Percentiles rank a stretch among this genome's conserved stretches.
These are phyloP conservation scores for Trichacis sp. DNA, from an alignment of 2,888 invertebrate genomes.

Conservation along the genomic window DNA sequence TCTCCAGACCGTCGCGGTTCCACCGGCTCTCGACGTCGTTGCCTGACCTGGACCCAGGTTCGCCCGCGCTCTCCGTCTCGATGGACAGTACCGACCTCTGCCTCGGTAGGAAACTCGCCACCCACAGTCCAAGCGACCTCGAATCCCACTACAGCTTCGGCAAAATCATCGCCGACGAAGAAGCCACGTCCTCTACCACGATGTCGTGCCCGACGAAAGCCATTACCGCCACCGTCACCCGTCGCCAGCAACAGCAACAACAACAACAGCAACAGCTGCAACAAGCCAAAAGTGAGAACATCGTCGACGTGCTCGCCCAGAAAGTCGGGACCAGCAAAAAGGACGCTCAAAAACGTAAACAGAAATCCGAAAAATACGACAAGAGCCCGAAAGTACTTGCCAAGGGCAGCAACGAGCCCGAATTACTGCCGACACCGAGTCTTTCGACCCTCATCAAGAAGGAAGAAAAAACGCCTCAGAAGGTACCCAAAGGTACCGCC, in stretches of 20 bases:
- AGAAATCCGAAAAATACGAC: constrained; percentile 59
- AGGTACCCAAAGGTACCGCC: no score
- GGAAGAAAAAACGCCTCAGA: constrained; percentile 42
- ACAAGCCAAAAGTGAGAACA: constrained; percentile 49
- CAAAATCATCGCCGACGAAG: constrained; percentile 75
- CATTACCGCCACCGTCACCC: no score
- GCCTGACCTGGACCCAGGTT: constrained; percentile 82
- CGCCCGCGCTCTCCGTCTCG: constrained; percentile 77
- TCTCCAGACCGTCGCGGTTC: constrained; percentile 78
- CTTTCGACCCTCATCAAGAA: constrained; percentile 59
- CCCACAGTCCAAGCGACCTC: constrained; percentile 77
- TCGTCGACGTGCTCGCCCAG: constrained; percentile 77
- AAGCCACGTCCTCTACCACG: constrained; percentile 77
- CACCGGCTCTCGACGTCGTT: constrained; percentile 80
- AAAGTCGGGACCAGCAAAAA: constrained; percentile 74
- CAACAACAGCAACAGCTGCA: constrained; percentile 52
- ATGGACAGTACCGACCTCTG: constrained; percentile 71
- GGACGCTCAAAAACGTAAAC: constrained; percentile 64
- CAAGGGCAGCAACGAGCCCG: constrained; percentile 72
- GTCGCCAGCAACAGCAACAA: constrained; percentile 52
- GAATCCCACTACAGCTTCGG: constrained; percentile 74
- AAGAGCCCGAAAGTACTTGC: constrained; percentile 70
- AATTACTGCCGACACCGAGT: constrained; percentile 77
- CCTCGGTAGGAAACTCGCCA: constrained; percentile 58
- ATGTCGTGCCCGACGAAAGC: constrained; percentile 72